These are phyloP conservation scores for Paralichthys olivaceus DNA, from an alignment of 2,113 vertebrate genomes.

Conservation along the genomic window DNA sequence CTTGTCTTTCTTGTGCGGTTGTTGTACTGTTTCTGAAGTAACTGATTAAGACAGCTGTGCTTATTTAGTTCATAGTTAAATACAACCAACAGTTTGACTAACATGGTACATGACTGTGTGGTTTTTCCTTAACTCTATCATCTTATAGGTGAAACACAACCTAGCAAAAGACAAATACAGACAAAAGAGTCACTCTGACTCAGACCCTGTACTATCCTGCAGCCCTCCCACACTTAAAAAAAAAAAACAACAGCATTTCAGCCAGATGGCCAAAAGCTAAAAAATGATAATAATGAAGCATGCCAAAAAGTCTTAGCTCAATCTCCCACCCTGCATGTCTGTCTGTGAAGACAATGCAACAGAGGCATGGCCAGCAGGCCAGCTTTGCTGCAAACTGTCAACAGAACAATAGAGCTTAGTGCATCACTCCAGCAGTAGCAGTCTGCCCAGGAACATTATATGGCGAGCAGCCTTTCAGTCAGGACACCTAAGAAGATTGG, in stretches of 20 bases:
- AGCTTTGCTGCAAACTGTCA: conserved; percentile 54
- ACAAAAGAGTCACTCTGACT: conserved; percentile 4
- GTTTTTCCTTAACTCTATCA: conserved; percentile 1
- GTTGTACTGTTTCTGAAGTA: background rate
- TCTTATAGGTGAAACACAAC: background rate
- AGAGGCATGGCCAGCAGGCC: conserved; percentile 51
- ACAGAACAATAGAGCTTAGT: conserved; percentile 51
- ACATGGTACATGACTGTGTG: background rate
- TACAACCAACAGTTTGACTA: background rate
- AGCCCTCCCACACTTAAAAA: conserved; percentile 7
- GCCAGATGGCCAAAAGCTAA: conserved; percentile 39
- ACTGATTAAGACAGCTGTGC: background rate
- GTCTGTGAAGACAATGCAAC: conserved; percentile 60
- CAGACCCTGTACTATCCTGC: background rate
- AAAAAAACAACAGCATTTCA: conserved; percentile 17
- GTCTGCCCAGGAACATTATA: conserved; percentile 41
- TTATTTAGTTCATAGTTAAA: background rate
- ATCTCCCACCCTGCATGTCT: conserved; percentile 40
- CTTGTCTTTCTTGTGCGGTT: background rate
- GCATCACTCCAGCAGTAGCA: conserved; percentile 42
- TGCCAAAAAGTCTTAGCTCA: conserved; percentile 55
- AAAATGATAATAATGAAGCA: conserved; percentile 34
- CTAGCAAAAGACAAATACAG: conserved; percentile 4
- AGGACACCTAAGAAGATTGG: conserved; percentile 31
- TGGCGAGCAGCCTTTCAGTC: conserved; percentile 18